These are phyloP conservation scores for Tetraneura akinire DNA, from an alignment of 1,140 invertebrate species.

Conservation along the genomic window DNA sequence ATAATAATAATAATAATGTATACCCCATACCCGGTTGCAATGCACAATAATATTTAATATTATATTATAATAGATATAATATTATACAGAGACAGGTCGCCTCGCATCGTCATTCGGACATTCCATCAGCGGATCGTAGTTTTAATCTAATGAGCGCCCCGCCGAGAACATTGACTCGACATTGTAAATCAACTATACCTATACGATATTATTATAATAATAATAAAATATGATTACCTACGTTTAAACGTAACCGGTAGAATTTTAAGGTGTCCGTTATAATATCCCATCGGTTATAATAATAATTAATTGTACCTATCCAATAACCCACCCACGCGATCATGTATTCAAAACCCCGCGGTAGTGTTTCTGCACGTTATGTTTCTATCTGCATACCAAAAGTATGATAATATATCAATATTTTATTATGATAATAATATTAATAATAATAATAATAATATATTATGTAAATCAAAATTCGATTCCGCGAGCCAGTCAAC, in stretches of 20 bases:
- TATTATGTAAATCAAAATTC: background rate
- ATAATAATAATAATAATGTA: too few relatives aligned
- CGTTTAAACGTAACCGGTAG: background rate
- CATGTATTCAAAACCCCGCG: too few relatives aligned
- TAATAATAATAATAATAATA: too few relatives aligned
- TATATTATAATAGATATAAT: background rate
- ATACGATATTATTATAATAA: background rate
- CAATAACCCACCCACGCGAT: too few relatives aligned
- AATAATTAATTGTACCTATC: too few relatives aligned
- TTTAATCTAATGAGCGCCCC: slow-evolving; percentile 21
- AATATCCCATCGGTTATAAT: slow-evolving; percentile 22
- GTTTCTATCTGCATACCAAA: too few relatives aligned
- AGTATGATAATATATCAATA: too few relatives aligned
- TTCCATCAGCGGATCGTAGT: background rate
- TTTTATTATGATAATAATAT: too few relatives aligned
- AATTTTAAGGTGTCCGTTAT: slow-evolving; percentile 17
- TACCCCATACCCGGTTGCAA: too few relatives aligned
- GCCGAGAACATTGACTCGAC: slow-evolving; percentile 16
- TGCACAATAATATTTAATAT: too few relatives aligned
- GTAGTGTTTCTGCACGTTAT: too few relatives aligned
- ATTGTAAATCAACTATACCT: background rate
- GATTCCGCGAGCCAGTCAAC: slow-evolving; percentile 4
- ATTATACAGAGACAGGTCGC: slow-evolving; percentile 3
- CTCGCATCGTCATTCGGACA: background rate
- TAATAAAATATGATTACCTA: background rate